Conservation (phyloP, 2,113 vertebrate genomes). For the Pipa parva region DNA sequence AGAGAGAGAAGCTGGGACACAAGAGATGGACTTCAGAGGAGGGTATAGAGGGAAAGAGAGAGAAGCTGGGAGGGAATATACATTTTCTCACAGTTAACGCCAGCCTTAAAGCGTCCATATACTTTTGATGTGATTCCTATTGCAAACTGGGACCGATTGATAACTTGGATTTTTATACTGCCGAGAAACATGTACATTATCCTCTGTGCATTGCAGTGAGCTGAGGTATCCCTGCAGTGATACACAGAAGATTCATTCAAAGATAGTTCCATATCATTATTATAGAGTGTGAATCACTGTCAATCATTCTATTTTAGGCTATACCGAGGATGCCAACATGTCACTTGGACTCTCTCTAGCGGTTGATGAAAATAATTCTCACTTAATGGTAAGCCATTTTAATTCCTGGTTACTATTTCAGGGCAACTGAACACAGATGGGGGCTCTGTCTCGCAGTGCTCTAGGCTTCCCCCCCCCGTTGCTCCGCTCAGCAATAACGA, state of each 20-base stretch:
- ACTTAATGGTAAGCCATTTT: constrained; percentile 18
- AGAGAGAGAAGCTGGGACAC: no score
- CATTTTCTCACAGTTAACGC: no score
- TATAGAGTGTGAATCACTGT: no score
- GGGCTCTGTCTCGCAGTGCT: background rate
- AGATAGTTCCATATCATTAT: background rate
- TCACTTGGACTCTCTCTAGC: constrained; percentile 18
- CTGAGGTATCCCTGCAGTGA: background rate
- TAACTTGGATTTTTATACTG: background rate
- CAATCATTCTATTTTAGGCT: background rate
- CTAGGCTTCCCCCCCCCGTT: constrained; percentile 47
- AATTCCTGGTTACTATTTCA: no score
- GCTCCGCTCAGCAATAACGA: no score
- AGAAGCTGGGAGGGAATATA: no score
- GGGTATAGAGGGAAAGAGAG: no score
- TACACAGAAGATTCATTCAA: background rate
- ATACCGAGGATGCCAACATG: background rate
- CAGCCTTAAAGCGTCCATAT: no score
- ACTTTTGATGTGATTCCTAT: no score
- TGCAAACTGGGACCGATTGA: background rate
- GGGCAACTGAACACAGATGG: background rate
- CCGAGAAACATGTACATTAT: background rate
- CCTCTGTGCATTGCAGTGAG: background rate
- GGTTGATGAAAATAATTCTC: background rate
- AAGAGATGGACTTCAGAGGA: no score